These are phyloP conservation scores for Limnephilus lunatus DNA, from an alignment of 2,888 invertebrate species.

Conservation along the genomic window DNA sequence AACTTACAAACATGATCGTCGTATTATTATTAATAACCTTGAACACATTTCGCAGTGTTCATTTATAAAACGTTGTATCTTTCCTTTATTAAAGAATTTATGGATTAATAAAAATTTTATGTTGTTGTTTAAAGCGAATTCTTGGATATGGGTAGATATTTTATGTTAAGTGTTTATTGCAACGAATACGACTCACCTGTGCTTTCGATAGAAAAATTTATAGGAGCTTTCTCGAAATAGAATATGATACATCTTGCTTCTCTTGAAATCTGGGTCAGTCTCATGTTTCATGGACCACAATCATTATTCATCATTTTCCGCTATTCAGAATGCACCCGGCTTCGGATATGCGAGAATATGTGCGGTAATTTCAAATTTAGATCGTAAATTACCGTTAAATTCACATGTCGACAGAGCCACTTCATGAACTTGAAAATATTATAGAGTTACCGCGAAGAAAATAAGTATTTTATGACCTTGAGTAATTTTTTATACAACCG, in stretches of 20 bases:
- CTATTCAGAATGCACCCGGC: background rate
- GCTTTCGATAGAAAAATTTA: background rate
- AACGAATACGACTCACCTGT: background rate
- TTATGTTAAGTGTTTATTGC: background rate
- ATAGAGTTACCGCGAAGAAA: background rate
- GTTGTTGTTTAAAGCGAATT: background rate
- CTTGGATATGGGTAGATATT: background rate
- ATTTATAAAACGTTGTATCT: background rate
- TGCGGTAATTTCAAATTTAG: slow-evolving; percentile 2
- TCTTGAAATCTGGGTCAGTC: background rate
- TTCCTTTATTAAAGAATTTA: background rate
- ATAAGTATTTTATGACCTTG: background rate
- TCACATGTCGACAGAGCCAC: background rate
- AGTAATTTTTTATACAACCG: background rate
- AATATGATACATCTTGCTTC: slow-evolving; percentile 5
- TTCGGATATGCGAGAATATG: background rate
- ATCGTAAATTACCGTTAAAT: background rate
- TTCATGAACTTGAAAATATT: background rate
- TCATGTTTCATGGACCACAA: background rate
- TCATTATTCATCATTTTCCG: slow-evolving; percentile 2
- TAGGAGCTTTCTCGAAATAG: background rate
- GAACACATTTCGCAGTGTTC: background rate
- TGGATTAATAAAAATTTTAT: background rate
- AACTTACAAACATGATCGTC: background rate
- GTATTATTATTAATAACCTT: background rate